Conservation (phyloP, 23 tunicate species). For the Halocynthia aurantium region DNA sequence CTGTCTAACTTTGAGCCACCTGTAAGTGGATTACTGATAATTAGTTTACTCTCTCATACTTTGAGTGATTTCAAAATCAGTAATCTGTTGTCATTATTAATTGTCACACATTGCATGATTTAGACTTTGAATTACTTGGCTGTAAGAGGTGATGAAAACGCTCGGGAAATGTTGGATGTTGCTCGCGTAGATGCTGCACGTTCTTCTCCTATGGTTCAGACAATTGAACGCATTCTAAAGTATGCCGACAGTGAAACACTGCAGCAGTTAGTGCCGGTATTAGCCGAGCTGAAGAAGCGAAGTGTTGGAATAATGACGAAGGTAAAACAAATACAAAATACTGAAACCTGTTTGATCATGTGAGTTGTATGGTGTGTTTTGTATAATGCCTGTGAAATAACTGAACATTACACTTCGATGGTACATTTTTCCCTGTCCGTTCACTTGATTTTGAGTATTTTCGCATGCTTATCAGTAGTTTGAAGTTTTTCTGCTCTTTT, state of each 20-base stretch:
- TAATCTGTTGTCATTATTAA: no score
- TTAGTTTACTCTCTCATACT: no score
- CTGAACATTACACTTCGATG: no score
- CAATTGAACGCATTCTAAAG: slow-evolving; percentile 35
- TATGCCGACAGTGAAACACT: slow-evolving; percentile 41
- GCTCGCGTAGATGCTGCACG: slow-evolving; percentile 45
- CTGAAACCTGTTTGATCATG: no score
- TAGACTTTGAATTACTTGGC: slow-evolving; percentile 18
- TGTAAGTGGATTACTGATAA: slow-evolving; percentile 22
- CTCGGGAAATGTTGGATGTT: slow-evolving; percentile 3
- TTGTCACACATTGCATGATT: no score
- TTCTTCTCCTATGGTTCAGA: slow-evolving; percentile 67
- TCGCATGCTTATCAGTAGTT: no score
- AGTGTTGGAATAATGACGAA: slow-evolving; percentile 65
- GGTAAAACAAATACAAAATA: slow-evolving; percentile 12
- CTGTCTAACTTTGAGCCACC: slow-evolving; percentile 65
- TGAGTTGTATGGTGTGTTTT: no score
- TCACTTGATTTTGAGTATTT: no score
- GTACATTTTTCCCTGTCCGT: no score
- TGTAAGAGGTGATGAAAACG: slow-evolving; percentile 16
- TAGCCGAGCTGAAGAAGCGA: slow-evolving; percentile 52
- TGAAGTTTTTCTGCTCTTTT: no score
- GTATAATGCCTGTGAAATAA: no score
- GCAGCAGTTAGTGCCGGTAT: slow-evolving; percentile 33
- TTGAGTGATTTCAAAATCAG: no score